Evolutionary conservation across 2,797 vertebrate species (phyloP).

Genomic region (Peromyscus nudipes): DNA sequence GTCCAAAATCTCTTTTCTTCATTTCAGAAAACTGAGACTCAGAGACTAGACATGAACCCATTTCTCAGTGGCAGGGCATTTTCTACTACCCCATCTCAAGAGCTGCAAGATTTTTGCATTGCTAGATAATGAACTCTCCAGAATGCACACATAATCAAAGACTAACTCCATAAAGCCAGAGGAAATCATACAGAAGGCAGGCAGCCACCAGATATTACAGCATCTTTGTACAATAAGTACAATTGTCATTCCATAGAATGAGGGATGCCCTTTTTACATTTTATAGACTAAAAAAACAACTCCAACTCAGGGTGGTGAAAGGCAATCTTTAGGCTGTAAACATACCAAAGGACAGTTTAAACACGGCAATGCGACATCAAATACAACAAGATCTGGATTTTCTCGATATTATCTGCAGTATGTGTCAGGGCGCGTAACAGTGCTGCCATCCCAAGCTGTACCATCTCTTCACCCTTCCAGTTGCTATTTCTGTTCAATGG

Average conservation of each 20-base stretch:
- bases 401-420: conserved; percentile 21
- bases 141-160: conserved; percentile 70
- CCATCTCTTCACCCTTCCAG: not conserved
- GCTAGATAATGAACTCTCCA: conserved; percentile 66
- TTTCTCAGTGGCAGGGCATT: conserved; percentile 43
- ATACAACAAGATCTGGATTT: conserved; percentile 32
- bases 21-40: conserved; percentile 59
- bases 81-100: conserved; percentile 32
- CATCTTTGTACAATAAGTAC: conserved; percentile 62
- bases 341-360: conserved; percentile 45
- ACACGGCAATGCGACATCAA: conserved; percentile 37
- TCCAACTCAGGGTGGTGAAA: conserved; percentile 46
- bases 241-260: conserved; percentile 30
- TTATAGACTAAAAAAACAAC: conserved; percentile 66
- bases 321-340: conserved; percentile 51
- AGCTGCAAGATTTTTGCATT: conserved; percentile 51
- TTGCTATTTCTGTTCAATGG: conserved; percentile 39
- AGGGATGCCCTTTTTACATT: conserved; percentile 53
- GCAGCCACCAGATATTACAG: conserved; percentile 56
- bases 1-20: conserved; percentile 13
- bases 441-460: conserved; percentile 3
- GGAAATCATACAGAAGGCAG: conserved; percentile 59
- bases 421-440: conserved; percentile 4
- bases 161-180: conserved; percentile 60
- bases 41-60: conserved; percentile 40